phyloP scores from a whole-genome alignment of 2,113 vertebrate genomes.

The Cryptoleucopteryx plumbea region DNA sequence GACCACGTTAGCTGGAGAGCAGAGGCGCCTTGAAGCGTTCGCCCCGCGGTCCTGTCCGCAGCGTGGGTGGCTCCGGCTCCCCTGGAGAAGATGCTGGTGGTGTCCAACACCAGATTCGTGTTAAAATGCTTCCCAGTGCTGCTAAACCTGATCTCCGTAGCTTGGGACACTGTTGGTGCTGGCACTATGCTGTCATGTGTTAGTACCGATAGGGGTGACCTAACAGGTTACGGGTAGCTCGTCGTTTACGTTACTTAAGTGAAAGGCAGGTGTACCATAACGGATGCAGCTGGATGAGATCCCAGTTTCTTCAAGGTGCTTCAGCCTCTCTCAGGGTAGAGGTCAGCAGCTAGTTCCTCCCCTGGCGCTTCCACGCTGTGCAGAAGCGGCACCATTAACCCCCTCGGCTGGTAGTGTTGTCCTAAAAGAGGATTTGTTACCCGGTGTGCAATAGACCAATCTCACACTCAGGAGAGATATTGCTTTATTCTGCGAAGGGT shows the following conservation, averaged over 20 bases:
- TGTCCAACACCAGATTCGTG: rapidly evolving
- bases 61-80: background rate
- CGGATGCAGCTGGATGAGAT: rapidly evolving
- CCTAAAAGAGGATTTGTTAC: too few species aligned
- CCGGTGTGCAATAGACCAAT: too few species aligned
- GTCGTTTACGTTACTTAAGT: rapidly evolving
- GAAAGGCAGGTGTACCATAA: background rate
- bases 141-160: rapidly evolving
- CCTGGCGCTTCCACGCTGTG: rapidly evolving
- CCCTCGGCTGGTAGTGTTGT: background rate
- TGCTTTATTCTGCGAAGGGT: too few species aligned
- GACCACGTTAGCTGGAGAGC: background rate
- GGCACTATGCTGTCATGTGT: background rate
- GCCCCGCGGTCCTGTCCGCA: background rate
- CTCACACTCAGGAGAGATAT: too few species aligned
- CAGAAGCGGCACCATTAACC: rapidly evolving
- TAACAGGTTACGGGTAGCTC: background rate
- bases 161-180: background rate
- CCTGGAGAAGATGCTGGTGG: rapidly evolving
- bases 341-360: background rate
- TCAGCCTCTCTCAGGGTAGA: background rate
- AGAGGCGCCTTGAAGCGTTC: background rate
- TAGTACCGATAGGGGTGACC: background rate
- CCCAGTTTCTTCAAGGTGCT: background rate
- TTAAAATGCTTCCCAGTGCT: background rate